Conservation (phyloP, 2,888 invertebrate species). For the Automeris io region DNA sequence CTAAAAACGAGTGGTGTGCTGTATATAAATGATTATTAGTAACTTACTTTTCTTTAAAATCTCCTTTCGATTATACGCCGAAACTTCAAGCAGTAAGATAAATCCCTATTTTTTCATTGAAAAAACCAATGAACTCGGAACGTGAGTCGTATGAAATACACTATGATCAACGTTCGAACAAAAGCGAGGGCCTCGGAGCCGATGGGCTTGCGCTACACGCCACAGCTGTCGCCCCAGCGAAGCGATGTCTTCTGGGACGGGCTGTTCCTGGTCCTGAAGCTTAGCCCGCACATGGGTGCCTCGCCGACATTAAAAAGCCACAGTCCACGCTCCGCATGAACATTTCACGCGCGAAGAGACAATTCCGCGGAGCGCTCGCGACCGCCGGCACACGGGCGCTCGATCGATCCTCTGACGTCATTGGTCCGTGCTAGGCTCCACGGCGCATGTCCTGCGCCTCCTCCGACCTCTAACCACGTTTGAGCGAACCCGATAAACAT, state of each 20-base stretch:
- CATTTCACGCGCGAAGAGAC: conserved; percentile 38
- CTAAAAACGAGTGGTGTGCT: too few species aligned
- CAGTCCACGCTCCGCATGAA: conserved; percentile 10
- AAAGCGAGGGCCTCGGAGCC: not conserved
- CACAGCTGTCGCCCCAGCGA: conserved; percentile 96
- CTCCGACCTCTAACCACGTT: conserved; percentile 16
- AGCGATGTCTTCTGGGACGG: conserved; percentile 98
- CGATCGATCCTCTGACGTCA: conserved; percentile 71
- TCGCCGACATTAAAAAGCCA: conserved; percentile 38
- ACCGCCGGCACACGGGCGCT: conserved; percentile 26
- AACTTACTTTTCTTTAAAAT: too few species aligned
- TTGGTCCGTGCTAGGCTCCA: conserved; percentile 24
- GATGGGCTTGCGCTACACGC: conserved; percentile 13
- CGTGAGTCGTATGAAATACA: conserved; percentile 2
- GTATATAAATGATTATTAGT: too few species aligned
- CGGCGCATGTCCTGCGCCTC: conserved; percentile 36
- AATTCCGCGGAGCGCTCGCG: conserved; percentile 37
- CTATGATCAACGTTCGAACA: not conserved
- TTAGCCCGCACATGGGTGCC: conserved; percentile 93
- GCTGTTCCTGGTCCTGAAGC: conserved; percentile 96
- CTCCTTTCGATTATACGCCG: too few species aligned
- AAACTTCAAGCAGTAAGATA: too few species aligned
- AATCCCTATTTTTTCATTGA: too few species aligned
- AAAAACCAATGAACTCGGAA: not conserved
- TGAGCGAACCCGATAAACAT: conserved; percentile 8